These are phyloP conservation scores for Dasysyrphus albostriatus DNA, from an alignment of 2,888 invertebrate species.

Conservation along the genomic window DNA sequence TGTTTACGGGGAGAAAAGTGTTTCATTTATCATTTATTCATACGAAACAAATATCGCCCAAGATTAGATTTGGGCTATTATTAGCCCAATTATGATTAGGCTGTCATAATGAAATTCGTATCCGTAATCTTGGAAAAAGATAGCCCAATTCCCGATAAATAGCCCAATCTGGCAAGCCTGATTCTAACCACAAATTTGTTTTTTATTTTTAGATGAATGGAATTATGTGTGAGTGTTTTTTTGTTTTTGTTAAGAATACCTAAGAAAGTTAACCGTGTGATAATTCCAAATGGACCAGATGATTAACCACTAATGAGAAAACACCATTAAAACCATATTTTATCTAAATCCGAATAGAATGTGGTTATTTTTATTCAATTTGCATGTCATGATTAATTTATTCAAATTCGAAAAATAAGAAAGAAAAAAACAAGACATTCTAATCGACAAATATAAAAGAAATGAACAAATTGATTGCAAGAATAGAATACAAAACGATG, in stretches of 20 bases:
- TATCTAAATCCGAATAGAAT: neutral
- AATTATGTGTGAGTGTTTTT: neutral
- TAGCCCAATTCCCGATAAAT: no score
- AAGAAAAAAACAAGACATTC: neutral
- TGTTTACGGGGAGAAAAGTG: no score
- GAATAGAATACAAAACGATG: slow-evolving; percentile 6
- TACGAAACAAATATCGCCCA: no score
- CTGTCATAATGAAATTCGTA: no score
- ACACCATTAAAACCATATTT: neutral
- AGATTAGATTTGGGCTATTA: no score
- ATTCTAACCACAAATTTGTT: no score
- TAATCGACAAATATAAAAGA: slow-evolving; percentile 12
- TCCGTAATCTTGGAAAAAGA: no score
- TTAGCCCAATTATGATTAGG: no score
- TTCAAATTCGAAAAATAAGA: neutral
- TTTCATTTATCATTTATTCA: no score
- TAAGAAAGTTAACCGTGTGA: neutral
- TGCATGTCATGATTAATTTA: slow-evolving; percentile 31
- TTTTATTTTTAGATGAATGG: neutral
- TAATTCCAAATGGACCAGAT: neutral
- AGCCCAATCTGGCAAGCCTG: no score
- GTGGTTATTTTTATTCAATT: neutral
- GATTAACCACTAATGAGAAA: slow-evolving; percentile 9
- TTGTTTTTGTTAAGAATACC: neutral
- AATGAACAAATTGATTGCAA: neutral